phyloP scores from a whole-genome alignment of 2,888 invertebrate genomes.

The Drosophila mimetica region DNA sequence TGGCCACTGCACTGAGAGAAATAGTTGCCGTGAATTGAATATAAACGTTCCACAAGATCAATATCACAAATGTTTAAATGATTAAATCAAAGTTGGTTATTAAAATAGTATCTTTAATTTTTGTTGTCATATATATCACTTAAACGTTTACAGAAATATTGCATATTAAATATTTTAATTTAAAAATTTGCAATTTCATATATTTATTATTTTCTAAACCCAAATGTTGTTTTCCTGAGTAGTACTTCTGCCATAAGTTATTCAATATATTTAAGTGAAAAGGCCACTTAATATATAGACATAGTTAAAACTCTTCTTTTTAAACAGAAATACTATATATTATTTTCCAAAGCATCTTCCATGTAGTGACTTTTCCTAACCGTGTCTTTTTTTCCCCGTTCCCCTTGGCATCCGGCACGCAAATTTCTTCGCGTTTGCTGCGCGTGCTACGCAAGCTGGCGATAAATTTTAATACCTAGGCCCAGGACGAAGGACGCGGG shows the following conservation, averaged over 20 bases:
- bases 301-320: background rate
- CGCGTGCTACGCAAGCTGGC: constrained; percentile 75
- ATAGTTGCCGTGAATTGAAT: background rate
- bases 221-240: no score
- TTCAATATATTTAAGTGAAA: background rate
- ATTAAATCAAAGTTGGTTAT: no score
- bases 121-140: no score
- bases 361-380: background rate
- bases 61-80: no score
- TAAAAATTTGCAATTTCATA: no score
- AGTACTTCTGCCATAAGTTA: background rate
- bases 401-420: constrained; percentile 50
- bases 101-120: no score
- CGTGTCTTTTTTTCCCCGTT: background rate
- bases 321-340: background rate
- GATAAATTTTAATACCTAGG: constrained; percentile 79
- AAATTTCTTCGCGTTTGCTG: constrained; percentile 56
- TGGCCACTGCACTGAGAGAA: constrained; percentile 6
- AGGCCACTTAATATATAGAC: background rate
- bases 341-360: background rate
- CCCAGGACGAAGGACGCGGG: constrained; percentile 21
- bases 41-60: no score
- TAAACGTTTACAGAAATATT: no score
- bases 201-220: no score
- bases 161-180: no score